Evolutionary conservation across 92 coral and sea anemone species (phyloP).

Genomic region (Phenganax marumi): DNA sequence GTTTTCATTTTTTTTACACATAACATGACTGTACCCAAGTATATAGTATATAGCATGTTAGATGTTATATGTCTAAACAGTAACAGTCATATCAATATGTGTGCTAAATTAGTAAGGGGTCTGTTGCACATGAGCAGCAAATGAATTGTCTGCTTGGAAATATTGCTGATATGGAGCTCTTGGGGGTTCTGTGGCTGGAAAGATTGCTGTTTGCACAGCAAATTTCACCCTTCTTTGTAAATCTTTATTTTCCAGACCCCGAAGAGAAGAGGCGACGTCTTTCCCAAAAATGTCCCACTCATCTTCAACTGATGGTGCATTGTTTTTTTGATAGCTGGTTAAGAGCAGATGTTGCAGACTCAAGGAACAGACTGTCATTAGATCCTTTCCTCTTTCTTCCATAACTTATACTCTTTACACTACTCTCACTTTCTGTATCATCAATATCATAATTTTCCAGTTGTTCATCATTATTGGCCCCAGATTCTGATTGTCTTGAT

Average conservation of each 20-base stretch:
- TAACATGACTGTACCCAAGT: no score
- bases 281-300: constrained; percentile 64
- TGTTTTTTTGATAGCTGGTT: constrained; percentile 43
- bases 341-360: constrained; percentile 43
- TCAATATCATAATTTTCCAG: no score
- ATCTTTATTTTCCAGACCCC: constrained; percentile 37
- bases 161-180: neutral
- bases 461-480: no score
- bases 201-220: constrained; percentile 17
- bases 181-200: neutral
- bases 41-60: no score
- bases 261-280: constrained; percentile 57
- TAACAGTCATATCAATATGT: no score
- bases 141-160: neutral
- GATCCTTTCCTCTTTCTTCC: constrained; percentile 21
- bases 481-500: no score
- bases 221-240: constrained; percentile 20
- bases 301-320: constrained; percentile 32
- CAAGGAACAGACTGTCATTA: neutral
- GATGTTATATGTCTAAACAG: no score
- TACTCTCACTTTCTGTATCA: no score
- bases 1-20: no score
- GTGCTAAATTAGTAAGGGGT: neutral
- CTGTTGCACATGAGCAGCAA: neutral
- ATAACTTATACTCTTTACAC: neutral